Base-by-base conservation (phyloP, 2,113 vertebrate genomes). In the Macquaria ambigua region DNA sequence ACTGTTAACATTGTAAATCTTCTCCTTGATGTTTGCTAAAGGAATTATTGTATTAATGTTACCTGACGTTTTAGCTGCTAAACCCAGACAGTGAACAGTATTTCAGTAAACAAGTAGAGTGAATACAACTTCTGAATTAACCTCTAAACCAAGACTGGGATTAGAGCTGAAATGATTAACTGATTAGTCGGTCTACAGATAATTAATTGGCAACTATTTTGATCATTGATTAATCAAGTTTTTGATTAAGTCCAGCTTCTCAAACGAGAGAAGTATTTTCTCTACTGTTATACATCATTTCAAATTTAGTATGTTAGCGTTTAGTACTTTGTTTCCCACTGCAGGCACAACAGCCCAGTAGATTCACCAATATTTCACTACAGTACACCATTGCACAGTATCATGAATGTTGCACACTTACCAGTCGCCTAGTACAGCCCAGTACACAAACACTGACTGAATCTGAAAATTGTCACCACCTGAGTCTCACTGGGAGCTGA, bases 381-480 rank as follows among this genome's bases (percentile, higher is more conserved):
- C 53, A 77, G 50, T 12, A 23, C 46, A 11, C 59, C 12, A 25
- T 4, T 23, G 28, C 16, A 25, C 59, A 34, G 18, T 20, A 8
- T 25, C 34, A 34, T 46, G 52, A 43, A 81, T 59, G 34, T 9
- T 28, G 46, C 28, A 64, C 28, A 6, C 12, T 16, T 48, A 25
- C 4, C 7, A 12, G 10, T 43, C 7, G 6, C 34, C 3, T 25
- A 37, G n/a, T 56, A 16, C 15, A 86, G 67, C 41, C n/a, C 20
- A 31, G 62, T 80, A 74, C 16, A 5, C 25, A 77, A 62, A 81
- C 74, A 52, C 58, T 7, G 6, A 43, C 71, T 58, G 18, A 21
- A 70, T 52, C 67, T 79, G 77, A 31, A 66, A 73, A 71, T 75
- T 64, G 66, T 86, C 64, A 70, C 43, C 70, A 62, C 5, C 46